phyloP scores from a whole-genome alignment of 2,113 vertebrate genomes.

The Paraplagusia blochii region DNA sequence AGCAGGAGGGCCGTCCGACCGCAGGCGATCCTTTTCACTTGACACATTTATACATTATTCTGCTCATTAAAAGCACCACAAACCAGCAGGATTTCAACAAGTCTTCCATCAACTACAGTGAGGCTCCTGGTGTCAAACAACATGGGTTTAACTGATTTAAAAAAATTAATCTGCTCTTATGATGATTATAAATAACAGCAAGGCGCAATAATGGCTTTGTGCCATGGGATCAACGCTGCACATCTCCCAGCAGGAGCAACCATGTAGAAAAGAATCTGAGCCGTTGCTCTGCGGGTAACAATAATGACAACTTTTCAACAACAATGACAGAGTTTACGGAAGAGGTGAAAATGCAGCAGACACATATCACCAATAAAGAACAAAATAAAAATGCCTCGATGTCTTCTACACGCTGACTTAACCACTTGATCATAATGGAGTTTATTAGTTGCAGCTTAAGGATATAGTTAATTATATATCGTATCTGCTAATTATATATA shows the following conservation, averaged over 20 bases:
- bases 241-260: no score
- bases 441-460: no score
- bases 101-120: slow-evolving; percentile 67
- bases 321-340: no score
- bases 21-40: slow-evolving; percentile 83
- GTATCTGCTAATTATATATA: no score
- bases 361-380: no score
- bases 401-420: no score
- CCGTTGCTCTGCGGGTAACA: neutral
- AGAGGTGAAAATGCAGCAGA: no score
- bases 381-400: no score
- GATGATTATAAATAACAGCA: slow-evolving; percentile 11
- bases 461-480: no score
- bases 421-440: no score
- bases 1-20: slow-evolving; percentile 79
- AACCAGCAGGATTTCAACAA: slow-evolving; percentile 82
- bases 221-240: no score
- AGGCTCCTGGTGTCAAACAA: slow-evolving; percentile 25
- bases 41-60: slow-evolving; percentile 93
- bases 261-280: neutral
- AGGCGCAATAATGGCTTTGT: neutral
- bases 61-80: slow-evolving; percentile 84
- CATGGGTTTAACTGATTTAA: slow-evolving; percentile 16
- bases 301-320: no score
- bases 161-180: slow-evolving; percentile 6